Base-by-base conservation (phyloP, 2,888 invertebrate genomes). In the Chymomyza procnemis region DNA sequence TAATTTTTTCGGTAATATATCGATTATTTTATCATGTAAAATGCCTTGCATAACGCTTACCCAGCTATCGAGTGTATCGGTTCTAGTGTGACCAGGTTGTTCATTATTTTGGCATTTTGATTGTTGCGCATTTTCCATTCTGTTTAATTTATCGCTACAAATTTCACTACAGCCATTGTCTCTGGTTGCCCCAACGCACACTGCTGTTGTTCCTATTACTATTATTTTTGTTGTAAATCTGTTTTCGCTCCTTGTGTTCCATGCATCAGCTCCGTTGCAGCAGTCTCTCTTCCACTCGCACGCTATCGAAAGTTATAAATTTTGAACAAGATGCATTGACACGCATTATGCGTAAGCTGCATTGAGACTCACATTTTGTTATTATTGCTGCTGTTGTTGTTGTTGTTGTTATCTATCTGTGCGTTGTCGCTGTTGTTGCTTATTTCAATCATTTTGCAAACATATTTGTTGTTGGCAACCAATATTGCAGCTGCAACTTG, bases 161-260 rank as follows among this genome's bases (percentile, higher is more conserved):
- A 75, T 74, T 78, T 76, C 75, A 74, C 70, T 76, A 60, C 26
- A 26, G 76, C 73, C 70, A 74, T 75, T 79, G 74, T 70, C 76
- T 26, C 6, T 8, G 4, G 61, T 66, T 62, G 61, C 46, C 16
- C 64, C 69, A 76, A 6, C 18, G 19, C 4, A 1, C 26, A 26
- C 26, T 18, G 48, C 0, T n/a, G 6, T 0, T 50, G 48, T 6
- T 12, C 48, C 5, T 6, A 16, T 16, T 48, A 6, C 52, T 16
- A 8, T 54, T 54, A 12, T 54, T 54, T 21, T 21, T 41, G 21
- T 21, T 18, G 21, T 3, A 47, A 14, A 4, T 14, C 47, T 54
- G 54, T 21, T 22, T 18, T 9, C 16, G 8, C 16, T 19, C 9
- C 4, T 2, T 8, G 3, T 54, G 18, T 54, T 54, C 22, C 21